Percentiles rank a stretch among this genome's conserved stretches.
Evolutionary conservation across 2,797 vertebrate species (phyloP).

Genomic region (Sciaenops ocellatus): DNA sequence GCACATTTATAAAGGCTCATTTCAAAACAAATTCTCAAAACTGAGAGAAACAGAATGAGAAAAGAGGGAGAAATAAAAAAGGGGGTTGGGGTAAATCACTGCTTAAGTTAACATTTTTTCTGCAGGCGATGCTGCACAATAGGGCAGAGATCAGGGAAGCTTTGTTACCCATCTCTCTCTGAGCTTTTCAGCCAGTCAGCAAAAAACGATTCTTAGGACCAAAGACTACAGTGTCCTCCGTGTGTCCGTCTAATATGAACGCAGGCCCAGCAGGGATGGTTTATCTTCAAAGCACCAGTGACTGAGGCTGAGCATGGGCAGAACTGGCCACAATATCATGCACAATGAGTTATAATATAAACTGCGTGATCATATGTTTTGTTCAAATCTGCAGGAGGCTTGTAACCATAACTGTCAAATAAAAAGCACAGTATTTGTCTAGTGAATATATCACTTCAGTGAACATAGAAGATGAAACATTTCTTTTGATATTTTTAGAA

Average conservation of each 20-base stretch:
- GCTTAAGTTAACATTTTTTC: constrained; percentile 17
- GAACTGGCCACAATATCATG: not conserved
- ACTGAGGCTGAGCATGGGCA: constrained; percentile 13
- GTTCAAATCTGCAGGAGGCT: too few species aligned
- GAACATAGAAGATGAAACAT: not conserved
- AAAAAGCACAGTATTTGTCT: not conserved
- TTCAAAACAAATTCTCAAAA: not conserved
- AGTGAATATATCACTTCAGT: not conserved
- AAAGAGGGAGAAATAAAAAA: constrained; percentile 1
- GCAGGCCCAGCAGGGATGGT: constrained; percentile 16
- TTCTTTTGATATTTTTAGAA: not conserved
- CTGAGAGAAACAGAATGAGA: constrained; percentile 12
- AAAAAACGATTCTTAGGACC: constrained; percentile 28
- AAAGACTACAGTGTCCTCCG: constrained; percentile 31
- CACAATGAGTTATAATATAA: too few species aligned
- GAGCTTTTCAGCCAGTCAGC: constrained; percentile 57
- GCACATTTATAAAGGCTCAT: not conserved
- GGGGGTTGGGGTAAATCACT: not conserved
- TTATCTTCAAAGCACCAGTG: constrained; percentile 34
- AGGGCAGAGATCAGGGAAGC: constrained; percentile 59
- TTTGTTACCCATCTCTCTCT: constrained; percentile 46
- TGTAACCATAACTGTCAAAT: not conserved
- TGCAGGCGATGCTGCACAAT: constrained; percentile 50
- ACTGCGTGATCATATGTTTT: too few species aligned
- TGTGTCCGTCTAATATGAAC: constrained; percentile 41